A percentile compares a stretch with the other conserved stretches of the same genome.
Evolutionary conservation across 2,113 vertebrate species (phyloP).

Genomic region (Ochotona princeps): DNA sequence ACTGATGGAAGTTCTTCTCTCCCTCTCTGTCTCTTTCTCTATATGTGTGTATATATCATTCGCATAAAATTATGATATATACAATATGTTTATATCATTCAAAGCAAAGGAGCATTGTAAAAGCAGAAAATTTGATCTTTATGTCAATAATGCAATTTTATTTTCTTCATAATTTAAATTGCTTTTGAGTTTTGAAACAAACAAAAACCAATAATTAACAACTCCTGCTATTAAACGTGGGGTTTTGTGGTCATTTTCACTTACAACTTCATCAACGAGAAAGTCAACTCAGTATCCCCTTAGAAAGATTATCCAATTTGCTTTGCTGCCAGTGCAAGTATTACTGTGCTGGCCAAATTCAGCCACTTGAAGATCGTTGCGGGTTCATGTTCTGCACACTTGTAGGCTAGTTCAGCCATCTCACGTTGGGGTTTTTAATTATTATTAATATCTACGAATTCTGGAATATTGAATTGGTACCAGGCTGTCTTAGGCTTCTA

Average conservation of each 20-base stretch:
- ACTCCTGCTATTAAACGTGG: neutral
- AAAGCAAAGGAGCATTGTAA: too few species aligned
- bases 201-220: constrained; percentile 3
- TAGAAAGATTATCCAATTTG: neutral
- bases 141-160: neutral
- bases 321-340: neutral
- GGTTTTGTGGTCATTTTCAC: neutral
- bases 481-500: neutral
- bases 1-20: too few species aligned
- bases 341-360: neutral
- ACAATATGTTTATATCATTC: too few species aligned
- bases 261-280: neutral
- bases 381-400: neutral
- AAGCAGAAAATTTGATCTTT: neutral
- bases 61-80: too few species aligned
- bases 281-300: neutral
- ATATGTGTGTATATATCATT: too few species aligned
- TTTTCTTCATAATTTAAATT: neutral
- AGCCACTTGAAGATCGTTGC: neutral
- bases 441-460: neutral
- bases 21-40: too few species aligned
- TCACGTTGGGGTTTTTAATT: neutral
- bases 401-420: neutral
- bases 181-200: constrained; percentile 8
- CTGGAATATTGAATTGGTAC: neutral